Conservation (phyloP, 2,888 invertebrate species). For the Oligia strigilis region DNA sequence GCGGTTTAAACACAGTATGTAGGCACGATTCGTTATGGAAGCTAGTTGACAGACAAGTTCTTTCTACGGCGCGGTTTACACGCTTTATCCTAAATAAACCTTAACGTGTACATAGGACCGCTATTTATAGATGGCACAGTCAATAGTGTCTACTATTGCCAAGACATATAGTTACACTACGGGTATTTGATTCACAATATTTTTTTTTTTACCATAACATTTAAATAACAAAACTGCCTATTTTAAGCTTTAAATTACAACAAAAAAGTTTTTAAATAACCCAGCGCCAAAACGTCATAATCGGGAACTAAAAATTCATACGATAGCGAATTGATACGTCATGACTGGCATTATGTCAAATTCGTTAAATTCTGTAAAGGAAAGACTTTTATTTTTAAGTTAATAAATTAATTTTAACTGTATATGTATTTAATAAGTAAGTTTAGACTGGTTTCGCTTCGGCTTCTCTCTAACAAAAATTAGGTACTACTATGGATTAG, state of each 20-base stretch:
- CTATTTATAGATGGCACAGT: background rate
- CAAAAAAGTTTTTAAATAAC: background rate
- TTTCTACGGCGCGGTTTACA: too few species aligned
- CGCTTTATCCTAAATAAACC: too few species aligned
- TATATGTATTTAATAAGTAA: background rate
- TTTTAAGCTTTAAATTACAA: background rate
- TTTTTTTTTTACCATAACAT: background rate
- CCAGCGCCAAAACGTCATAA: background rate
- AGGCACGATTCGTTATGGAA: too few species aligned
- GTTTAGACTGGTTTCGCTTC: background rate
- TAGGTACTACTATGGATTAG: background rate
- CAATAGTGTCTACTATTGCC: background rate
- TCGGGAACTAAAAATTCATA: background rate
- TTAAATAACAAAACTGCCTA: background rate
- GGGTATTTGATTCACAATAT: background rate
- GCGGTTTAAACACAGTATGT: too few species aligned
- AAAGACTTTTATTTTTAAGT: background rate
- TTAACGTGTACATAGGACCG: too few species aligned
- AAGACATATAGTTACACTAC: background rate
- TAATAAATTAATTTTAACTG: background rate
- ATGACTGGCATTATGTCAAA: background rate
- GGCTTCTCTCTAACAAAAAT: background rate
- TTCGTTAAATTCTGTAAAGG: background rate
- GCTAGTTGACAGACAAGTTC: too few species aligned
- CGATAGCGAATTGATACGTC: background rate